These are phyloP conservation scores for Capreolus pygargus DNA, from an alignment of 2,113 vertebrate species.

Conservation along the genomic window DNA sequence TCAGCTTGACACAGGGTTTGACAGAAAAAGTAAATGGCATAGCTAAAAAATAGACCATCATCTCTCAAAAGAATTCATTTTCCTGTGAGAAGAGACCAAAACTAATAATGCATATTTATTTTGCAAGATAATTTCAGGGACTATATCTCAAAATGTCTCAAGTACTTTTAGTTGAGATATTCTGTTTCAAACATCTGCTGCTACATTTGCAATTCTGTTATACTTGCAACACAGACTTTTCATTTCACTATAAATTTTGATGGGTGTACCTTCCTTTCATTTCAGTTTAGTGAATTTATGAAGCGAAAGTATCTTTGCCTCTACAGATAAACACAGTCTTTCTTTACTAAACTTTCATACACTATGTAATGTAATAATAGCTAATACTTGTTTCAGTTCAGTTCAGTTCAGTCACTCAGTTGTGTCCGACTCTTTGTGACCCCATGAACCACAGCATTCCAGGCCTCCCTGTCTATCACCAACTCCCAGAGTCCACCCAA, in stretches of 20 bases:
- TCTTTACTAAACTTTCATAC: not conserved
- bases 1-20: not conserved
- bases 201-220: conserved; percentile 41
- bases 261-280: not conserved
- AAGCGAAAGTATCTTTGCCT: not conserved
- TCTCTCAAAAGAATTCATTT: not conserved
- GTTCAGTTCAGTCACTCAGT: no score
- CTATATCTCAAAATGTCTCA: conserved; percentile 29
- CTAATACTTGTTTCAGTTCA: not conserved
- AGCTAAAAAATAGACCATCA: not conserved
- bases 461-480: no score
- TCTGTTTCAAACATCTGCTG: conserved; percentile 49
- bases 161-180: conserved; percentile 52
- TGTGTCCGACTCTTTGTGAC: no score
- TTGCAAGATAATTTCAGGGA: conserved; percentile 42
- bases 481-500: no score
- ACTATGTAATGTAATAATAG: not conserved
- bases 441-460: no score
- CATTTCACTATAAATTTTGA: conserved; percentile 28
- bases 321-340: not conserved
- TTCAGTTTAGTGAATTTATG: conserved; percentile 7
- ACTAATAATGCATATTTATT: conserved; percentile 42
- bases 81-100: conserved; percentile 29
- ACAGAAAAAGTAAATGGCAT: conserved; percentile 22
- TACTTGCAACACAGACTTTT: not conserved